Evolutionary conservation across 2,888 invertebrate species (phyloP), one percentile per base, ranked within the genome.

Genomic region (Ophioninae sp.): DNA sequence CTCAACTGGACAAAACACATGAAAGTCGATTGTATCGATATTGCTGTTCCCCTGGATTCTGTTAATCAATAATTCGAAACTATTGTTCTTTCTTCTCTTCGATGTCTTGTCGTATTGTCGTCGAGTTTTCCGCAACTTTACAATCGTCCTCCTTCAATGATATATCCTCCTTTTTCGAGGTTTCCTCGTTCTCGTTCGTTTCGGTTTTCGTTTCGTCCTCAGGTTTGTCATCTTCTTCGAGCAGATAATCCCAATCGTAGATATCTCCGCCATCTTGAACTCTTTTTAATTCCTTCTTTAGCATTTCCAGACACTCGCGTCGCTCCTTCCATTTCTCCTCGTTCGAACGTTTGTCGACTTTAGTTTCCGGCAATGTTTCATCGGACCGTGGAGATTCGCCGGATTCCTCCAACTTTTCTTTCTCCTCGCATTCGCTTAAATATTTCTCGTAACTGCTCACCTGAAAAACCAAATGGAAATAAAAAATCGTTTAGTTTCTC

Each of bases 191-290:
- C 7, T 82, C 62, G 39, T 84, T 67, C 21, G n/a, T n/a, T 8
- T 23, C 82, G 3, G 93, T 93, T 74, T 92, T 93, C 0, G 89
- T 44, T 78, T 82, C 93, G 39, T 94, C 93, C 81, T 93, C 92
- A 7, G 93, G 86, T 81, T 94, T 94, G 80, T 94, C 94, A 85
- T 89, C 90, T 23, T 89, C 89, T 30, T 90, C 90, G 0, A 92
- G 85, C 21, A 93, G 87, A 85, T 91, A 87, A 59, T 91, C 90
- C 89, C 91, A 91, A 69, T 92, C 90, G 68, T 89, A 88, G 0
- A 90, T 86, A 74, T 92, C 90, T 0, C 90, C 91, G n/a, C 91
- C 90, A 8, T 92, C 90, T 0, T 87, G 88, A 30, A 93, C 90
- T 75, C 89, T 89, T 61, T 88, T 87, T 41, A 93, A 86, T 87